Evolutionary conservation across 2,888 invertebrate genomes (phyloP).

Genomic region (Ophion obscuratus): DNA sequence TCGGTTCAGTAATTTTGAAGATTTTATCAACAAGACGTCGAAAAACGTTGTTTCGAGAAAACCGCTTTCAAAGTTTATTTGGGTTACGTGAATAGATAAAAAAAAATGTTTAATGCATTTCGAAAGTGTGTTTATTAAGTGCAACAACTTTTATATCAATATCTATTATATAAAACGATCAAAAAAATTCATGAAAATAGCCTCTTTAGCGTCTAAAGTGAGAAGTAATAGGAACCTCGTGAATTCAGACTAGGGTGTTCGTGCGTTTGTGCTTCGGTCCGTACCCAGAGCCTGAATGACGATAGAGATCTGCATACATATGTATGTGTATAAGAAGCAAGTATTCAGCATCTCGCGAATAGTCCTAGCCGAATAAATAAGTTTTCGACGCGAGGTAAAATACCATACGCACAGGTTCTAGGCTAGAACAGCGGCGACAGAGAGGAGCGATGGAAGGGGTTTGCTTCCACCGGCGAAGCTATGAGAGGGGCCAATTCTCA

Average conservation of each 20-base stretch:
- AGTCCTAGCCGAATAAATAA: constrained; percentile 71
- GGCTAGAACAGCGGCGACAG: constrained; percentile 49
- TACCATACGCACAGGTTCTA: constrained; percentile 70
- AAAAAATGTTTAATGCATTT: too few species aligned
- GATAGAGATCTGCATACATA: constrained; percentile 5
- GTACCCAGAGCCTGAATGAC: constrained; percentile 10
- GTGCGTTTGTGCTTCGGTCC: constrained; percentile 7
- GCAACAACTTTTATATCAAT: too few species aligned
- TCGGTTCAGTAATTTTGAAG: too few species aligned
- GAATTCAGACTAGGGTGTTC: constrained; percentile 1
- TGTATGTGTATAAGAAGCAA: constrained; percentile 12
- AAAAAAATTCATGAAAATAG: too few species aligned
- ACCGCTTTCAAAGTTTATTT: too few species aligned
- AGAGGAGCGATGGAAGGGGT: neutral
- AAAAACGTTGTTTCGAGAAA: too few species aligned
- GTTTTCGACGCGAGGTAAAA: constrained; percentile 78
- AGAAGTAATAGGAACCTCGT: neutral
- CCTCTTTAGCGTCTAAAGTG: too few species aligned
- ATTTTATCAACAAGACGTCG: too few species aligned
- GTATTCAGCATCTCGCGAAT: constrained; percentile 43
- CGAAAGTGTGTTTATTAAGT: too few species aligned
- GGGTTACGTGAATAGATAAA: too few species aligned
- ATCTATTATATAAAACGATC: too few species aligned
- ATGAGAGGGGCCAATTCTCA: constrained; percentile 33
- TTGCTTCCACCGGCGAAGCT: constrained; percentile 26